A percentile compares a stretch with the other conserved stretches of the same genome.
Evolutionary conservation across 2,797 vertebrate species (phyloP).

Genomic region (Phoxinus dragarum): DNA sequence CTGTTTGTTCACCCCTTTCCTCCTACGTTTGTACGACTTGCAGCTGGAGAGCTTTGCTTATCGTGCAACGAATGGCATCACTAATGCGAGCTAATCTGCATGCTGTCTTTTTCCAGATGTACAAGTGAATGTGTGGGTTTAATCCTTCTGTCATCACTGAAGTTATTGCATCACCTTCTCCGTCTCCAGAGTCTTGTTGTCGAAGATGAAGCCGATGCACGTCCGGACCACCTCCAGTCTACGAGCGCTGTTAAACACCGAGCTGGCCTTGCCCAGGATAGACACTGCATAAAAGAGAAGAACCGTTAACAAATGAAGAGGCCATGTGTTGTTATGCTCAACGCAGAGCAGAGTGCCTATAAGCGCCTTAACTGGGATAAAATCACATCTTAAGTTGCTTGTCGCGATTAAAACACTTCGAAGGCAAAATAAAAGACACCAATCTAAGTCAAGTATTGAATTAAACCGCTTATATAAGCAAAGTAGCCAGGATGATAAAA

Average conservation of each 20-base stretch:
- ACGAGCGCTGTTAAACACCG: constrained; percentile 96
- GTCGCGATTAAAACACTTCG: not conserved
- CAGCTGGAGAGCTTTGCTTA: constrained; percentile 52
- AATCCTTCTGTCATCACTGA: constrained; percentile 7
- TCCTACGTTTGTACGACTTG: constrained; percentile 34
- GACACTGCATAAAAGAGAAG: constrained; percentile 82
- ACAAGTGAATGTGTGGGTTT: constrained; percentile 7
- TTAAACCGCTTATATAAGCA: not conserved
- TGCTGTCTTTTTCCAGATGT: constrained; percentile 37
- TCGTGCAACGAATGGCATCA: constrained; percentile 35
- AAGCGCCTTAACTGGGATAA: not conserved
- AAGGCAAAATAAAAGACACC: not conserved
- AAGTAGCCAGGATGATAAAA: not conserved
- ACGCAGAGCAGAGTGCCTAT: not conserved
- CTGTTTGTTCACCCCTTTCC: constrained; percentile 53
- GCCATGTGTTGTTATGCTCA: not conserved
- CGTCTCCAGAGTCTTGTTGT: constrained; percentile 96
- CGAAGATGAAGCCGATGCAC: constrained; percentile 95
- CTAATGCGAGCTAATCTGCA: constrained; percentile 39
- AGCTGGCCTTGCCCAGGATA: constrained; percentile 88
- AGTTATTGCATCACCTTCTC: constrained; percentile 86
- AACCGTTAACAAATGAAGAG: not conserved
- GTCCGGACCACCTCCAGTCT: constrained; percentile 95
- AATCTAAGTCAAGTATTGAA: not conserved
- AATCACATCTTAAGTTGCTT: not conserved